Conservation (phyloP, 2,888 invertebrate genomes). For the Tridacna crocea region DNA sequence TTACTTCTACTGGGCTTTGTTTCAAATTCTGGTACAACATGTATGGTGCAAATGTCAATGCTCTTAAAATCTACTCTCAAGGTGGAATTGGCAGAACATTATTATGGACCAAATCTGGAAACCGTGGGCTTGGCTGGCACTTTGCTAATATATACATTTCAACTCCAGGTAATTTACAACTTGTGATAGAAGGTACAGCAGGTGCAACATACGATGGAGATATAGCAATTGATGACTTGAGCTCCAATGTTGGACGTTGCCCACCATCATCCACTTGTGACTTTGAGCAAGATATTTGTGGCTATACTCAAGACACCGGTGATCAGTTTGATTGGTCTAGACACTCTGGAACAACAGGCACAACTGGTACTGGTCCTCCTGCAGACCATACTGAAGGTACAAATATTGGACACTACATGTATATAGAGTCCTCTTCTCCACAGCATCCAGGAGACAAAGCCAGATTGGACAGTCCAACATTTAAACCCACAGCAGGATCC, state of each 20-base stretch:
- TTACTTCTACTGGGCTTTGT: slow-evolving; percentile 71
- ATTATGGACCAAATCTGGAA: slow-evolving; percentile 74
- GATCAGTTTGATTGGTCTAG: slow-evolving; percentile 77
- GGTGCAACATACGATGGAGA: slow-evolving; percentile 70
- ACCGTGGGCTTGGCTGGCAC: slow-evolving; percentile 78
- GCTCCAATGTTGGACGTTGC: slow-evolving; percentile 68
- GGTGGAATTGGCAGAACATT: slow-evolving; percentile 41
- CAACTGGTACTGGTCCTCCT: slow-evolving; percentile 73
- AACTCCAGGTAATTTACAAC: slow-evolving; percentile 59
- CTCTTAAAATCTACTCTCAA: slow-evolving; percentile 72
- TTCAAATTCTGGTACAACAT: slow-evolving; percentile 83
- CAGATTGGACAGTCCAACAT: slow-evolving; percentile 71
- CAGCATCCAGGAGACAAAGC: slow-evolving; percentile 73
- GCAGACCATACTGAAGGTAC: slow-evolving; percentile 80
- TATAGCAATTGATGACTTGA: slow-evolving; percentile 76
- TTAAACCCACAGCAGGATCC: slow-evolving; percentile 62
- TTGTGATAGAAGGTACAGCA: slow-evolving; percentile 75
- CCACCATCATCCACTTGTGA: slow-evolving; percentile 70
- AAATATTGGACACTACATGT: slow-evolving; percentile 75
- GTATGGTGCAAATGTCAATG: slow-evolving; percentile 80
- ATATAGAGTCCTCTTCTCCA: slow-evolving; percentile 76
- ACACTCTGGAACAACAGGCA: slow-evolving; percentile 68
- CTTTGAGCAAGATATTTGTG: slow-evolving; percentile 78
- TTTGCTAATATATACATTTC: slow-evolving; percentile 72
- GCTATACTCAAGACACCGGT: slow-evolving; percentile 72